Evolutionary conservation across 2,113 vertebrate genomes (phyloP), one percentile per base, ranked within the genome.

Genomic region (Trochalopteron elliotii): DNA sequence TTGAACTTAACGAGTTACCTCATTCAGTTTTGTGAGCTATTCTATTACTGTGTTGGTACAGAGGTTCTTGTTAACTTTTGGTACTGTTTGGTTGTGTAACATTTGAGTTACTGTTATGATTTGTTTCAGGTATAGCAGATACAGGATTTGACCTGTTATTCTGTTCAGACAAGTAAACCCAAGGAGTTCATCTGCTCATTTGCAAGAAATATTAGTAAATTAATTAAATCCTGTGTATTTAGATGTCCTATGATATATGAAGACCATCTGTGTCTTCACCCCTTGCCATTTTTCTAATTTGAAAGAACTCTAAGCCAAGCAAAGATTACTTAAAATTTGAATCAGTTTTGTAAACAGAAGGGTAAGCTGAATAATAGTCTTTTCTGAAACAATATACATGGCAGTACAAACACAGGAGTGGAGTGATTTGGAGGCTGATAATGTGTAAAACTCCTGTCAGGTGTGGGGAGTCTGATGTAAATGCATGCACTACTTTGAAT

Each of bases 191-290:
- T 47, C 28, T 87, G 39, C 30, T 37, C 8, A 27, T 83, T 70
- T 71, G 30, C 21, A 30, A 64, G 23, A 6, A 71, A 22, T 87
- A 37, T 44, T 69, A n/a, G 11, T 60, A 56, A 80, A 84, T 30
- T 40, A 45, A 13, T 47, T 39, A 50, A 35, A 6, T 37, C 18
- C 18, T 39, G 10, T 4, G 0, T 77, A 23, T 83, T 74, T 93
- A 49, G 9, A n/a, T 78, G n/a, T 40, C 12, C n/a, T 86, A 3
- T 0, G 3, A 4, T 31, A 3, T 25, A 3, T 23, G 24, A 59
- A 84, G 31, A 57, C 20, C 30, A 47, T 2, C 28, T 74, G 24
- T 31, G 33, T 65, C 21, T 4, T 67, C 24, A 59, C 3, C 11
- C 42, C 30, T 56, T 67, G 25, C 35, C 19, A 4, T 50, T 87